Percentiles rank a stretch among this genome's conserved stretches.
These are phyloP conservation scores for Magallana angulata DNA, from an alignment of 1,140 invertebrate species.

Conservation along the genomic window DNA sequence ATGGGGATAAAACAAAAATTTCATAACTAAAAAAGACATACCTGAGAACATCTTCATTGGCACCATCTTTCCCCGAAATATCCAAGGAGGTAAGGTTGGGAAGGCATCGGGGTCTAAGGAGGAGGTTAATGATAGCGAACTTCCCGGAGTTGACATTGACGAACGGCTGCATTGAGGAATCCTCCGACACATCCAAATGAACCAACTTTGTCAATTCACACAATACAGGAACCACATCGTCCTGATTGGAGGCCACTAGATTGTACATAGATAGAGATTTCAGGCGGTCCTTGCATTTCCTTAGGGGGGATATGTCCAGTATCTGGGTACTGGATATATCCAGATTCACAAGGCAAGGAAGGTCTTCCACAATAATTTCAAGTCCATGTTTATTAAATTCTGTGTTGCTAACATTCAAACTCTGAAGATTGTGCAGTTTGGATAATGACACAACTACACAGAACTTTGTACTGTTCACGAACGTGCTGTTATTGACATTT, in stretches of 20 bases:
- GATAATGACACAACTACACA: conserved; percentile 80
- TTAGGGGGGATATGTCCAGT: conserved; percentile 85
- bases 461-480: conserved; percentile 82
- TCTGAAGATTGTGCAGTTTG: conserved; percentile 82
- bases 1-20: background rate
- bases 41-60: conserved; percentile 81
- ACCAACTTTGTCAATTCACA: conserved; percentile 83
- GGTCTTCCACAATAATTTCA: conserved; percentile 86
- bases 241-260: conserved; percentile 81
- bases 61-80: conserved; percentile 85
- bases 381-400: conserved; percentile 87
- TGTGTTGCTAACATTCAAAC: conserved; percentile 87
- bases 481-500: conserved; percentile 85
- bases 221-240: conserved; percentile 82
- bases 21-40: conserved; percentile 47
- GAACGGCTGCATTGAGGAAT: conserved; percentile 77
- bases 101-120: conserved; percentile 81
- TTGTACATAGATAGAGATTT: conserved; percentile 85
- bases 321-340: conserved; percentile 87
- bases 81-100: conserved; percentile 85
- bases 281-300: conserved; percentile 83
- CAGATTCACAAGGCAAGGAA: conserved; percentile 85
- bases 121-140: conserved; percentile 81
- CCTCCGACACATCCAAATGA: conserved; percentile 85
- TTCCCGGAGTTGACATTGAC: conserved; percentile 72